These are phyloP conservation scores for Strigamia maritima DNA, from an alignment of 2,888 invertebrate genomes.

Conservation along the genomic window DNA sequence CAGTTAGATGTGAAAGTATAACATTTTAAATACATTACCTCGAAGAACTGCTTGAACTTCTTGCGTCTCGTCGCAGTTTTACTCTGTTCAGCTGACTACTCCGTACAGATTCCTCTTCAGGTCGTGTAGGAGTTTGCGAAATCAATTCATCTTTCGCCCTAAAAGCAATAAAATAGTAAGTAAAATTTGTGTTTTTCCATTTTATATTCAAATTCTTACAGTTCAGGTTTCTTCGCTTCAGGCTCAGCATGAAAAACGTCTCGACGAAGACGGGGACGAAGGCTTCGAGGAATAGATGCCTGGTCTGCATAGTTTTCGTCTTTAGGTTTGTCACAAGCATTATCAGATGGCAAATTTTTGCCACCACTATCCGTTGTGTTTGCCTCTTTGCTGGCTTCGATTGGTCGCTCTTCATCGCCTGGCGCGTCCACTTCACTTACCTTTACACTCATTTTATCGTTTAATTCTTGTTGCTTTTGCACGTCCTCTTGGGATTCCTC, in stretches of 20 bases:
- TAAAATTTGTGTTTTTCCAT: background rate
- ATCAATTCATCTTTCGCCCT: too few relatives aligned
- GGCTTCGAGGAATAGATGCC: background rate
- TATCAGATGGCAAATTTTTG: background rate
- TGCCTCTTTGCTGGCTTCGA: background rate
- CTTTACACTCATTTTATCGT: background rate
- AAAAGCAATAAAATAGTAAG: too few relatives aligned
- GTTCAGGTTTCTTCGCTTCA: background rate
- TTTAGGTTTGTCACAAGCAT: background rate
- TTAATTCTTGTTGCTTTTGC: background rate
- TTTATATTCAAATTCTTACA: background rate
- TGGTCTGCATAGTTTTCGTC: background rate
- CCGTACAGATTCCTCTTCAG: background rate
- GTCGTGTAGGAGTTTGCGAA: background rate
- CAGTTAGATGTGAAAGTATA: background rate
- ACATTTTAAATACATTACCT: background rate
- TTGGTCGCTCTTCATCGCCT: too few relatives aligned
- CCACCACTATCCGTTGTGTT: background rate
- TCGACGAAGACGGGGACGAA: background rate
- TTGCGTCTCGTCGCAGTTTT: background rate
- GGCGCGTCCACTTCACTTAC: background rate
- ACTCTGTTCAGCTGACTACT: background rate
- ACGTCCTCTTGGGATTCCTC: background rate
- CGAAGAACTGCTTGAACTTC: background rate
- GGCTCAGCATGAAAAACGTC: background rate